phyloP scores from a whole-genome alignment of 1,140 invertebrate species.

The Phymorhynchus buccinoides region DNA sequence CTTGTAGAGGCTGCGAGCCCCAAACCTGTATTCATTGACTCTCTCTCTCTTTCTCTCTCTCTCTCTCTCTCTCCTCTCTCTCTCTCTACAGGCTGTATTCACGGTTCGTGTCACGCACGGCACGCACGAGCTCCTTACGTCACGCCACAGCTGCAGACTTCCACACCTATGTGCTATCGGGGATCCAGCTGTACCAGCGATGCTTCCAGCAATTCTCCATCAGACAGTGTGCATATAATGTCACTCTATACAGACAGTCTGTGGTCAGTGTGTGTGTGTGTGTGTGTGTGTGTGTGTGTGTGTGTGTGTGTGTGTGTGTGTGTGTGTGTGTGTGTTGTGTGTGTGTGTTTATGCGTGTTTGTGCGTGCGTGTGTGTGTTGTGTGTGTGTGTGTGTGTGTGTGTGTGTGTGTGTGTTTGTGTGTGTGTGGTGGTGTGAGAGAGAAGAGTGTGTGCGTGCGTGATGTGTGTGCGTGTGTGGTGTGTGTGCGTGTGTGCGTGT shows the following conservation, averaged over 20 bases:
- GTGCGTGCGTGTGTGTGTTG: too few species aligned
- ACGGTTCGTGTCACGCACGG: constrained; percentile 41
- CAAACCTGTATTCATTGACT: too few species aligned
- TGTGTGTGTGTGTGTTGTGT: neutral
- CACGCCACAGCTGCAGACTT: constrained; percentile 35
- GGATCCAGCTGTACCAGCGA: constrained; percentile 33
- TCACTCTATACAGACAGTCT: constrained; percentile 25
- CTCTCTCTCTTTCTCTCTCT: too few species aligned
- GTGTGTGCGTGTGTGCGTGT: too few species aligned
- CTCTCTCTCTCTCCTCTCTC: too few species aligned
- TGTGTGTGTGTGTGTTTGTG: neutral
- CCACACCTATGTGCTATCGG: constrained; percentile 34
- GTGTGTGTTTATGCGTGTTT: neutral
- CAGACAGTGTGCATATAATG: constrained; percentile 46
- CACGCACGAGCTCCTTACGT: constrained; percentile 1
- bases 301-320: neutral
- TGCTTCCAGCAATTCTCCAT: constrained; percentile 37
- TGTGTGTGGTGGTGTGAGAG: too few species aligned
- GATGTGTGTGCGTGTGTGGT: neutral
- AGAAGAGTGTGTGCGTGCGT: too few species aligned
- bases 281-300: neutral
- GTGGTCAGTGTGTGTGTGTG: neutral
- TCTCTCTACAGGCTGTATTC: constrained; percentile 49
- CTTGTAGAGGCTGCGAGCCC: too few species aligned
- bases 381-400: neutral